phyloP scores from a whole-genome alignment of 2,797 vertebrate genomes.

The Glyptemys insculpta region DNA sequence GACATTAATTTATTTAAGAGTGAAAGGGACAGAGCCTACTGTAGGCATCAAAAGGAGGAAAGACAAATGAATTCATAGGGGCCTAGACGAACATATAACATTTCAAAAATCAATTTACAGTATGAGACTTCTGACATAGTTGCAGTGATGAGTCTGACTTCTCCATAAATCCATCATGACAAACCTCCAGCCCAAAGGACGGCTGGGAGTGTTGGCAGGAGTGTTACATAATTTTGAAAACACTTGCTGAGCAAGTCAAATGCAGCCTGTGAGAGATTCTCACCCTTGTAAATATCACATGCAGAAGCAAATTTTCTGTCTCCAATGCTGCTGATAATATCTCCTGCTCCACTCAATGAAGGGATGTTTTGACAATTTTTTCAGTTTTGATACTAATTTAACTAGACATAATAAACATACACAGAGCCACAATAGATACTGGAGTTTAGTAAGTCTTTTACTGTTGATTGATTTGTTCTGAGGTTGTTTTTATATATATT shows the following conservation, averaged over 20 bases:
- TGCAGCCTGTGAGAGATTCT: accelerated
- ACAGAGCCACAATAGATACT: neutral
- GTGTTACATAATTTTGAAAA: neutral
- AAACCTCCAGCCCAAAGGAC: neutral
- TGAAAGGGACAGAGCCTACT: neutral
- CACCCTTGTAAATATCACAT: neutral
- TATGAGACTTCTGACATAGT: neutral
- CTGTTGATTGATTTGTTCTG: conserved; percentile 1
- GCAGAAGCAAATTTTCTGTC: neutral
- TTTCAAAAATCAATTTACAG: neutral
- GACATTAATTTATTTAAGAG: neutral
- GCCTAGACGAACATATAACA: neutral
- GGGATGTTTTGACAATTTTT: conserved; percentile 22
- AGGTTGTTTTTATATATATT: no score
- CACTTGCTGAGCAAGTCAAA: accelerated
- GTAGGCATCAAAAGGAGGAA: neutral
- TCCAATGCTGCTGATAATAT: neutral
- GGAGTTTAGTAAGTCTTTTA: conserved; percentile 8
- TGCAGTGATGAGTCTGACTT: neutral
- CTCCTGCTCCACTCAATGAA: neutral
- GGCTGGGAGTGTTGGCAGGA: neutral
- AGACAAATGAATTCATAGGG: neutral
- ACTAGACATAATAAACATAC: conserved; percentile 5
- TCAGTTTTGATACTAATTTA: conserved; percentile 43
- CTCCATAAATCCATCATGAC: neutral